Conservation (phyloP, 2,888 invertebrate species). For the Agrilus mali region DNA sequence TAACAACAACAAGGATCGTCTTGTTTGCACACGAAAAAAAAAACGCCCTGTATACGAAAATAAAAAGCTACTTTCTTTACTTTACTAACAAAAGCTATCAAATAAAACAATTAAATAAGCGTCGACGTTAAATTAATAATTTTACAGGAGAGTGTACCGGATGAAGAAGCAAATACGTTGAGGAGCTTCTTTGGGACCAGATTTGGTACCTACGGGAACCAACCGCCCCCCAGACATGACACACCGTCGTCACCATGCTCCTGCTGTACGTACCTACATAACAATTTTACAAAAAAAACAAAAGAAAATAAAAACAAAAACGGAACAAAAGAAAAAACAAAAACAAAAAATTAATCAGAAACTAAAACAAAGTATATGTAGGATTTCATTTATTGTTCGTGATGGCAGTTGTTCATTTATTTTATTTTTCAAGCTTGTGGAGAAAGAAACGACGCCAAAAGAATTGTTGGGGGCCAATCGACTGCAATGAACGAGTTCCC, state of each 20-base stretch:
- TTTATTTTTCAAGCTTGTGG: constrained; percentile 55
- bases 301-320: neutral
- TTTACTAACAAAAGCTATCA: too few relatives aligned
- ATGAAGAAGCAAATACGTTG: neutral
- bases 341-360: too few relatives aligned
- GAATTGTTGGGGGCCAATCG: constrained; percentile 72
- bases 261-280: constrained; percentile 61
- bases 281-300: constrained; percentile 1
- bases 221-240: constrained; percentile 48
- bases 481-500: constrained; percentile 71
- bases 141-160: neutral
- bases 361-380: too few relatives aligned
- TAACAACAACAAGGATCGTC: too few relatives aligned
- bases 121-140: neutral
- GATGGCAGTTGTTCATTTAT: neutral
- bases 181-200: constrained; percentile 1
- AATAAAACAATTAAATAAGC: too few relatives aligned
- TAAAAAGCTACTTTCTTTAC: too few relatives aligned
- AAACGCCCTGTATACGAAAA: too few relatives aligned
- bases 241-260: constrained; percentile 43
- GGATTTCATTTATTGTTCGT: too few relatives aligned
- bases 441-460: constrained; percentile 64
- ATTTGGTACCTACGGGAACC: constrained; percentile 24
- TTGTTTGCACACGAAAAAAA: too few relatives aligned
- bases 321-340: neutral